Conservation (phyloP, 2,888 invertebrate species). For the Byasa hedistus region DNA sequence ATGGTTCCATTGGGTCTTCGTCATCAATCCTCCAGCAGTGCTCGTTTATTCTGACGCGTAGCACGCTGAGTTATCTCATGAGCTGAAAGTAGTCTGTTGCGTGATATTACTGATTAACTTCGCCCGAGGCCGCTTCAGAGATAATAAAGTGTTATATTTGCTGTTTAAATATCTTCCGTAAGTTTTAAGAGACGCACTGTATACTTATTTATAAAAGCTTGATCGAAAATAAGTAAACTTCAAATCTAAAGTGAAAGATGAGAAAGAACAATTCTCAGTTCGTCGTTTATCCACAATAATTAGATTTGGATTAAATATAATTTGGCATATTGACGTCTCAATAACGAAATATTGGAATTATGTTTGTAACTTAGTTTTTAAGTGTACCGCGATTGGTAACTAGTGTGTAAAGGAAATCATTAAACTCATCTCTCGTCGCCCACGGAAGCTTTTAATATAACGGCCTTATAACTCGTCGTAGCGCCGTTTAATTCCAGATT, state of each 20-base stretch:
- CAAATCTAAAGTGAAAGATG: too few relatives aligned
- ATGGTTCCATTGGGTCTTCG: conserved; percentile 31
- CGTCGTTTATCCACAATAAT: too few relatives aligned
- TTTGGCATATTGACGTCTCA: too few relatives aligned
- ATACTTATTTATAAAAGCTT: too few relatives aligned
- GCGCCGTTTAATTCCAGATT: conserved; percentile 5
- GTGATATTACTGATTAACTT: conserved; percentile 58
- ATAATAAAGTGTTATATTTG: too few relatives aligned
- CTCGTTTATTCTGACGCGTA: conserved; percentile 31
- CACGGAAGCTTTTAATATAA: conserved; percentile 16
- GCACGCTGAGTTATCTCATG: conserved; percentile 49
- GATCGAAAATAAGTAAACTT: too few relatives aligned
- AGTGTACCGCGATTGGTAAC: neutral
- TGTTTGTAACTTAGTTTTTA: too few relatives aligned
- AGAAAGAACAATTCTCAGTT: too few relatives aligned
- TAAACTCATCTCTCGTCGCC: neutral
- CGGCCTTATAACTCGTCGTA: conserved; percentile 9
- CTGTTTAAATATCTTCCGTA: too few relatives aligned
- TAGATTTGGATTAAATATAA: too few relatives aligned
- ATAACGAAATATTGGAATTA: too few relatives aligned
- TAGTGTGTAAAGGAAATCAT: conserved; percentile 13
- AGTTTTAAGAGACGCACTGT: too few relatives aligned
- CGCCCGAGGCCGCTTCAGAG: conserved; percentile 45
- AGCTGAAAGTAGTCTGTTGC: conserved; percentile 46
- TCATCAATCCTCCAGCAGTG: conserved; percentile 34